phyloP scores from a whole-genome alignment of 1,140 invertebrate species.

The Spodoptera frugiperda region DNA sequence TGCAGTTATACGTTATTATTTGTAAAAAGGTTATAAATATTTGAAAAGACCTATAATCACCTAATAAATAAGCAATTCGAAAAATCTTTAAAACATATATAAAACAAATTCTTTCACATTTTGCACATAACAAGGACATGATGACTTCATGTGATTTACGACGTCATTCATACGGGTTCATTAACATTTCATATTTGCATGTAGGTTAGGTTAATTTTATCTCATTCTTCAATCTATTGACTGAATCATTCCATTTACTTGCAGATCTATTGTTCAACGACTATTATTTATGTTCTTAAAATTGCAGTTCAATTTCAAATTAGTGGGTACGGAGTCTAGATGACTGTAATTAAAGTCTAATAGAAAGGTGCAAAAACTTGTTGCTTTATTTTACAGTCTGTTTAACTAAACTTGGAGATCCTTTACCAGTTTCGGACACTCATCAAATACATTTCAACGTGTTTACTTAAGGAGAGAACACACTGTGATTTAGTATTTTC shows the following conservation, averaged over 20 bases:
- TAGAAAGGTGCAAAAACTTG: too few species aligned
- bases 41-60: too few species aligned
- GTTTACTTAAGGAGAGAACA: not conserved
- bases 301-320: constrained; percentile 6
- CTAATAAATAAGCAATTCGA: too few species aligned
- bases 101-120: too few species aligned
- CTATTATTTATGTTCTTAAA: not conserved
- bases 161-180: constrained; percentile 27
- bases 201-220: constrained; percentile 49
- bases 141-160: not conserved
- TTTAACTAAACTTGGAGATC: too few species aligned
- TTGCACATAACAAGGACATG: too few species aligned
- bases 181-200: constrained; percentile 45
- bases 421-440: too few species aligned
- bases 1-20: too few species aligned
- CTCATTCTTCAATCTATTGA: constrained; percentile 32
- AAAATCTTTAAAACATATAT: too few species aligned
- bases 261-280: constrained; percentile 23
- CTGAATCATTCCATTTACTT: constrained; percentile 30
- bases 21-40: too few species aligned
- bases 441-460: too few species aligned
- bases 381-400: too few species aligned
- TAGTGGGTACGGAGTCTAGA: not conserved
- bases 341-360: not conserved
- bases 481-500: constrained; percentile 17